Percentiles rank a stretch among this genome's conserved stretches.
These are phyloP conservation scores for Esperia sulphurella DNA, from an alignment of 2,888 invertebrate genomes.

Conservation along the genomic window DNA sequence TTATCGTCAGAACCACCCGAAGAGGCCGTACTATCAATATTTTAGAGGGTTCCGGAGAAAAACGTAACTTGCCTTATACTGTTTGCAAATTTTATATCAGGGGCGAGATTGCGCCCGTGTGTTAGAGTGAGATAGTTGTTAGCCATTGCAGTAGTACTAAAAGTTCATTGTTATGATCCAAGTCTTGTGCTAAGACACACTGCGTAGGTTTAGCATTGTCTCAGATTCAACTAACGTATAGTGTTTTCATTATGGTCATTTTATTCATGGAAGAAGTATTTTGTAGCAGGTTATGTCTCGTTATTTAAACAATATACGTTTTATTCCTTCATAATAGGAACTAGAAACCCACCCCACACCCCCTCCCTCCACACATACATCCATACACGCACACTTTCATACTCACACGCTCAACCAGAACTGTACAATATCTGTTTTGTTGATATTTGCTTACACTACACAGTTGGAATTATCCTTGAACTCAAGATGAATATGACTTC, in stretches of 20 bases:
- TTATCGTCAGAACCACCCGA: constrained; percentile 26
- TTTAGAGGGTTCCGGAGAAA: constrained; percentile 35
- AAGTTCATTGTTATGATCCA: constrained; percentile 21
- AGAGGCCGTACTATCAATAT: constrained; percentile 32
- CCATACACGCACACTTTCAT: too few species aligned
- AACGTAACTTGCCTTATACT: constrained; percentile 36
- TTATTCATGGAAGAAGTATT: constrained; percentile 7
- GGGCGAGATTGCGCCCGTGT: constrained; percentile 27
- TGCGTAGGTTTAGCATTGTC: background rate
- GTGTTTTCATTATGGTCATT: constrained; percentile 3
- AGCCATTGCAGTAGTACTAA: constrained; percentile 13
- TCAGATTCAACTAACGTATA: background rate
- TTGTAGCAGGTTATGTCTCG: too few species aligned
- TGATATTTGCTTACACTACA: too few species aligned
- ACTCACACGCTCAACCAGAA: too few species aligned
- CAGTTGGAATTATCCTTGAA: too few species aligned
- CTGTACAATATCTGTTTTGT: too few species aligned
- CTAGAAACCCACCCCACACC: too few species aligned
- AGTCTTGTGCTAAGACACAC: constrained; percentile 4
- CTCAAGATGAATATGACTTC: too few species aligned
- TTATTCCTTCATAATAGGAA: too few species aligned
- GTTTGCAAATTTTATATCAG: constrained; percentile 46
- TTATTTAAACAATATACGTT: too few species aligned
- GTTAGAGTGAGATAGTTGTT: background rate
- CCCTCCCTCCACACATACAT: too few species aligned